Conservation (phyloP, 2,888 invertebrate genomes). For the Himalopsyche japonica region DNA sequence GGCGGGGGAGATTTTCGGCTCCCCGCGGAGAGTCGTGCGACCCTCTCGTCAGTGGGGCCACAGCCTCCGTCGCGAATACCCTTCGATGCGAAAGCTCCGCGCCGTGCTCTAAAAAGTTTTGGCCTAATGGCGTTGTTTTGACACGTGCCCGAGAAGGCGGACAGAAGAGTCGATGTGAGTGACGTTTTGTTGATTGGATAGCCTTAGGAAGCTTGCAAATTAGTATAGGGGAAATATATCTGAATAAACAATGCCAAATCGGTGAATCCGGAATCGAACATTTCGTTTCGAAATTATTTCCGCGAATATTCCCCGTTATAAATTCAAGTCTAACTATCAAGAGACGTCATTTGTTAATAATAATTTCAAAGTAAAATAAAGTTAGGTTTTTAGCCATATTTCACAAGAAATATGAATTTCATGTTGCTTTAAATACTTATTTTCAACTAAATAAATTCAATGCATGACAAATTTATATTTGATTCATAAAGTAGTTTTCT, state of each 20-base stretch:
- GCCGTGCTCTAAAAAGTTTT: constrained; percentile 10
- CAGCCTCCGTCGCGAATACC: constrained; percentile 3
- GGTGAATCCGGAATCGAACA: not conserved
- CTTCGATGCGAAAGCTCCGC: not conserved
- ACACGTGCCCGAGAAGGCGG: constrained; percentile 15
- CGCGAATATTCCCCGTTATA: not conserved
- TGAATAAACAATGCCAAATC: not conserved
- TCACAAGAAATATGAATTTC: not conserved
- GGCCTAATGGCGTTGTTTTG: constrained; percentile 23
- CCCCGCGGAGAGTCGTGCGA: constrained; percentile 7
- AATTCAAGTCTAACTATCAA: not conserved
- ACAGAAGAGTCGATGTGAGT: constrained; percentile 17
- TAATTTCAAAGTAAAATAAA: not conserved
- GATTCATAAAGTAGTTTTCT: too few relatives aligned
- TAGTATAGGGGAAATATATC: not conserved
- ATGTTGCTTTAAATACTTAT: too few relatives aligned
- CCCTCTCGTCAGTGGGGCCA: not conserved
- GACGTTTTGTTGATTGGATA: constrained; percentile 18
- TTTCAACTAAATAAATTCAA: too few relatives aligned
- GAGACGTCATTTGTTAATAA: not conserved
- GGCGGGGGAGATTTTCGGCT: not conserved
- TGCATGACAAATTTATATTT: too few relatives aligned
- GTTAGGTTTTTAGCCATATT: not conserved
- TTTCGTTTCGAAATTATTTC: not conserved
- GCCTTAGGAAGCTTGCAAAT: not conserved